A percentile compares a stretch with the other conserved stretches of the same genome.
These are phyloP conservation scores for Troides helena DNA, from an alignment of 2,888 invertebrate species.

Conservation along the genomic window DNA sequence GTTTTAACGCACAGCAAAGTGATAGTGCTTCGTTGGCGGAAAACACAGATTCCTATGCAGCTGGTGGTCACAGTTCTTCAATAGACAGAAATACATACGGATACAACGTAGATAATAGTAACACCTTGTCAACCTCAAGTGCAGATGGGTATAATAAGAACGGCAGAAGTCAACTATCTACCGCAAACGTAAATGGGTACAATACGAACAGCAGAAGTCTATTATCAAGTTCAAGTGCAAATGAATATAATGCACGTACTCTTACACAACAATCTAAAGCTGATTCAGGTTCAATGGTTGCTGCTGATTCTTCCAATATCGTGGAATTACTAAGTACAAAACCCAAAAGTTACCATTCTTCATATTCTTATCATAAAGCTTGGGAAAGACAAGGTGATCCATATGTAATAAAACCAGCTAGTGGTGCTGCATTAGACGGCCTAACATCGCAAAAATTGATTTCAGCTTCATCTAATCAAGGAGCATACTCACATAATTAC, in stretches of 20 bases:
- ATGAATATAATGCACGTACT: conserved; percentile 37
- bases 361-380: conserved; percentile 75
- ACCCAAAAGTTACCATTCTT: conserved; percentile 73
- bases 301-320: conserved; percentile 40
- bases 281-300: conserved; percentile 31
- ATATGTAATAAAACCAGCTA: conserved; percentile 66
- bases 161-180: conserved; percentile 32
- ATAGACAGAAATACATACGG: conserved; percentile 35
- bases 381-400: conserved; percentile 78
- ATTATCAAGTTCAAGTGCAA: conserved; percentile 33
- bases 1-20: conserved; percentile 44
- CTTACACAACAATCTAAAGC: conserved; percentile 34
- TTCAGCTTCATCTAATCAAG: conserved; percentile 43
- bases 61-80: conserved; percentile 31
- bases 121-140: conserved; percentile 32
- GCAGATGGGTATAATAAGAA: conserved; percentile 42
- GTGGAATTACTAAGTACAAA: conserved; percentile 46
- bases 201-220: conserved; percentile 26
- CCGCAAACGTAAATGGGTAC: conserved; percentile 5
- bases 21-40: conserved; percentile 14
- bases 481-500: conserved; percentile 48
- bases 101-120: conserved; percentile 37
- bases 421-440: conserved; percentile 40
- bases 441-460: conserved; percentile 54
- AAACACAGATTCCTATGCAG: conserved; percentile 6